Evolutionary conservation across 2,113 vertebrate species (phyloP).

Genomic region (Silurus asotus): DNA sequence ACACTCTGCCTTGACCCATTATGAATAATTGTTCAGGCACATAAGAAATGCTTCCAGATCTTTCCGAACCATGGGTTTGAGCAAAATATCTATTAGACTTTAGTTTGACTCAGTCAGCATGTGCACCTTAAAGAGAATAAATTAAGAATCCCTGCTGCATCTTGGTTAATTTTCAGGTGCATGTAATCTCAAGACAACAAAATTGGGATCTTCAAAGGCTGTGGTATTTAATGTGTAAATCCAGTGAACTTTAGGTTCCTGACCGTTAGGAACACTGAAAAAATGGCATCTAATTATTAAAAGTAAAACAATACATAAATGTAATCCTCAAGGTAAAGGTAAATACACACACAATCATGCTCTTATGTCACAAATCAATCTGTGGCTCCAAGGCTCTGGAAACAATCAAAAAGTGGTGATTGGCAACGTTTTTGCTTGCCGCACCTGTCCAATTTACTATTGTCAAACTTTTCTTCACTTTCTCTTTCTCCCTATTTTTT

Average conservation of each 20-base stretch:
- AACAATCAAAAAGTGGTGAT: slow-evolving; percentile 73
- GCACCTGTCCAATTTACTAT: slow-evolving; percentile 62
- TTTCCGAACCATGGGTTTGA: not conserved
- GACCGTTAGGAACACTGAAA: not conserved
- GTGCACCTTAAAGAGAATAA: slow-evolving; percentile 31
- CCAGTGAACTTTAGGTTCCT: slow-evolving; percentile 10
- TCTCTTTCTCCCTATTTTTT: not conserved
- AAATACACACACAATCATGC: slow-evolving; percentile 24
- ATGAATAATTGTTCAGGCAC: not conserved
- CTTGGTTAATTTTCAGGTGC: slow-evolving; percentile 31
- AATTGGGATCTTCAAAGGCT: slow-evolving; percentile 18
- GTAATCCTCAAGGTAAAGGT: slow-evolving; percentile 23
- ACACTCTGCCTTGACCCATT: not conserved
- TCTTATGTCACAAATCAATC: slow-evolving; percentile 58
- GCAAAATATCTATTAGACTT: slow-evolving; percentile 1
- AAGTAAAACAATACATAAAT: slow-evolving; percentile 10
- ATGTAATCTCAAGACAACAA: slow-evolving; percentile 27
- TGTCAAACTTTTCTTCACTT: slow-evolving; percentile 54
- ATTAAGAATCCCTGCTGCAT: slow-evolving; percentile 19
- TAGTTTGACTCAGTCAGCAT: slow-evolving; percentile 2
- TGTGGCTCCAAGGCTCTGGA: slow-evolving; percentile 56
- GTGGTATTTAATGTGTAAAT: slow-evolving; percentile 20
- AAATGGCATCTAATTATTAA: not conserved
- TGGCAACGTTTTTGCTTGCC: slow-evolving; percentile 63
- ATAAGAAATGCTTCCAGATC: not conserved